Base-by-base conservation (phyloP, 2,797 vertebrate genomes). In the Limosa lapponica region DNA sequence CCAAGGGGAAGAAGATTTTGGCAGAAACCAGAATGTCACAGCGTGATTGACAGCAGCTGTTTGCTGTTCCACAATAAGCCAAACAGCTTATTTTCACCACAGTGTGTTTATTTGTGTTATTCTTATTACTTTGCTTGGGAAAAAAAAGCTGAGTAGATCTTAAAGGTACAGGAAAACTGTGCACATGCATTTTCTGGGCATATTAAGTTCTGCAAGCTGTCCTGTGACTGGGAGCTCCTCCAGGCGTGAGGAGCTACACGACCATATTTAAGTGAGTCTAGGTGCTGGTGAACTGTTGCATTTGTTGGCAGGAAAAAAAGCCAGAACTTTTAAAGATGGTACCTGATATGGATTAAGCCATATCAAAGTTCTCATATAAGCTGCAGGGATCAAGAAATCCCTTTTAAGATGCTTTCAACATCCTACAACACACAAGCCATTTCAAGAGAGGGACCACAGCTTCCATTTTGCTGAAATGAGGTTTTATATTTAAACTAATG, bases 1-100 rank as follows among this genome's bases (percentile, higher is more conserved):
- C 93, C 82, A 65, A 86, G 71, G 67, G 82, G 79, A 91, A 94
- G 87, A 70, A 25, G 90, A 82, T 52, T 73, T 94, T 89, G 91
- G 95, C 94, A 95, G 78, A 39, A 49, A 78, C 15, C 1, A 1
- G 91, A 93, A 89, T 69, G 79, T 78, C 92, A 82, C 66, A 59
- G 59, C 7, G 11, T 80, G 89, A 97, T 54, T 95, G 93, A 82
- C 72, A 87, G 86, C 69, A 82, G 65, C 85, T 93, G 11, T 37
- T 81, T 30, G 36, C 74, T 28, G 84, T 49, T 89, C 82, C 36
- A 16, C 0, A 5, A 30, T 32, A 77, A 81, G 41, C 43, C 51
- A 83, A 90, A 75, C n/a, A 65, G 57, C 59, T 94, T 23, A 37
- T 84, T 88, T 83, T 78, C 74, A 39, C 9, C 43, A 67, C 64